These are phyloP conservation scores for Drosophila parabipectinata DNA, from an alignment of 1,140 invertebrate genomes.

Conservation along the genomic window DNA sequence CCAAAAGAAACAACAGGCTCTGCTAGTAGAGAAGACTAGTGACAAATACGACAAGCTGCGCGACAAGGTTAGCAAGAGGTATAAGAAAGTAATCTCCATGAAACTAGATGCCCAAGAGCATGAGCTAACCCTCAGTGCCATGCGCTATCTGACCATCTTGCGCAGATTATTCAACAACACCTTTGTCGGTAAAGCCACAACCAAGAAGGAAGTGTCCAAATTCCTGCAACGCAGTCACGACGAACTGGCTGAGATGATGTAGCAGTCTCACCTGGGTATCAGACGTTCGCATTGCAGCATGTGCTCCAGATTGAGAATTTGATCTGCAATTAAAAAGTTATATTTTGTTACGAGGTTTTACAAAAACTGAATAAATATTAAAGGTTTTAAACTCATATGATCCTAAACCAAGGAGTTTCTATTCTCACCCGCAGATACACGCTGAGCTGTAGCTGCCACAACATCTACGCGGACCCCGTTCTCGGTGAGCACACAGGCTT, in stretches of 20 bases:
- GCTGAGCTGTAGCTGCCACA: slow-evolving; percentile 54
- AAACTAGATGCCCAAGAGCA: slow-evolving; percentile 30
- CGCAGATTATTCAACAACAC: slow-evolving; percentile 36
- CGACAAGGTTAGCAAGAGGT: slow-evolving; percentile 17
- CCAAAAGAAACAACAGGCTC: background rate
- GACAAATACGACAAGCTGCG: slow-evolving; percentile 33
- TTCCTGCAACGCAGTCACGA: slow-evolving; percentile 37
- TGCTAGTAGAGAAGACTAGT: slow-evolving; percentile 17
- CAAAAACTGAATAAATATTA: background rate
- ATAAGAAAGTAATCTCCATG: slow-evolving; percentile 20
- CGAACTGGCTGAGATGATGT: slow-evolving; percentile 10
- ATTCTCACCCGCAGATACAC: slow-evolving; percentile 68
- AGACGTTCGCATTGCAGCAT: slow-evolving; percentile 70
- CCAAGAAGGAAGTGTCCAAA: slow-evolving; percentile 7
- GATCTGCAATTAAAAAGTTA: slow-evolving; percentile 58
- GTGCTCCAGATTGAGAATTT: slow-evolving; percentile 73
- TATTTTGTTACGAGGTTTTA: background rate
- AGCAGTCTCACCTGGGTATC: slow-evolving; percentile 68
- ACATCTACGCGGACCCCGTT: slow-evolving; percentile 77
- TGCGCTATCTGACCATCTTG: slow-evolving; percentile 30
- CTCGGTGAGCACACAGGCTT: slow-evolving; percentile 44
- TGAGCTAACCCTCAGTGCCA: slow-evolving; percentile 29
- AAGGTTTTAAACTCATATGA: too few relatives aligned
- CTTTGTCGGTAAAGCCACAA: slow-evolving; percentile 26
- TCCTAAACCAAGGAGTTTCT: too few relatives aligned